Conservation (phyloP, 2,113 vertebrate genomes). For the Neodon shergylaensis region DNA sequence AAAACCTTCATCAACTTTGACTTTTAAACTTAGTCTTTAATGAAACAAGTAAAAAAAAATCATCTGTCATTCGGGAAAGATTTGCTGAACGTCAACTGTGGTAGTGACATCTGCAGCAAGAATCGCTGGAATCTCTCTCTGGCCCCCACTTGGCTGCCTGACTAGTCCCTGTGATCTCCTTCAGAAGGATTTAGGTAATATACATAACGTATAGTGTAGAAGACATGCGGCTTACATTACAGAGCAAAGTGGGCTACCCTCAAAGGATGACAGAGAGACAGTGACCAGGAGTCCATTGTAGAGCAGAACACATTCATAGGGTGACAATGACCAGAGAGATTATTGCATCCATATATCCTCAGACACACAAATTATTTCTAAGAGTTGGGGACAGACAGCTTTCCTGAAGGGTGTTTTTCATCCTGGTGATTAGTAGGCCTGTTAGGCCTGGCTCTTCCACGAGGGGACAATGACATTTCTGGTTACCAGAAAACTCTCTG, state of each 20-base stretch:
- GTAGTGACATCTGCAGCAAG: background rate
- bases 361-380: background rate
- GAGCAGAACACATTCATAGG: background rate
- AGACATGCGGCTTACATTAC: background rate
- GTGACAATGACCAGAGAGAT: background rate
- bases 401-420: background rate
- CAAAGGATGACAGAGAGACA: background rate
- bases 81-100: background rate
- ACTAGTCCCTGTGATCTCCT: background rate
- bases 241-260: background rate
- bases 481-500: background rate
- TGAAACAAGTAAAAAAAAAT: slow-evolving; percentile 10
- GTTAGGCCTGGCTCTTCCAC: background rate
- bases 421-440: background rate
- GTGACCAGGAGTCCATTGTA: background rate
- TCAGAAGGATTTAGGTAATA: background rate
- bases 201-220: background rate
- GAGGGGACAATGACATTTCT: background rate
- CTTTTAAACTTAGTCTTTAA: slow-evolving; percentile 49
- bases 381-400: background rate
- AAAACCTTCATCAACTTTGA: slow-evolving; percentile 11
- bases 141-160: background rate
- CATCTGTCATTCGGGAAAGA: slow-evolving; percentile 28
- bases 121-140: background rate
- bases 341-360: background rate